Conservation (phyloP, 2,113 vertebrate genomes). For the Pipra filicauda region DNA sequence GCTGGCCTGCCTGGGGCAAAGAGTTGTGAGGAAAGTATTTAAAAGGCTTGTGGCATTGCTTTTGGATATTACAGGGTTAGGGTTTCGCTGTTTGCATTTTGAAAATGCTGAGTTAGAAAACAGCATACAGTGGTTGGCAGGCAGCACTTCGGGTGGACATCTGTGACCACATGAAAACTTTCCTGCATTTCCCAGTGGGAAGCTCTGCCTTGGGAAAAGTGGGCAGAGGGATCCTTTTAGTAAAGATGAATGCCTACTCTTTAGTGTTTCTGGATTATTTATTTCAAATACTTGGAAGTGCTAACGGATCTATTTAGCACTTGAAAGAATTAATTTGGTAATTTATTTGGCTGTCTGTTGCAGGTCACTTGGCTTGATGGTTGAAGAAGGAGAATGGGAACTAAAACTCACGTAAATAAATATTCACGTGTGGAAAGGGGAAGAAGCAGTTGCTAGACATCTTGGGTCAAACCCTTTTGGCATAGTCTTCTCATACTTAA, state of each 20-base stretch:
- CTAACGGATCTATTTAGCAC: background rate
- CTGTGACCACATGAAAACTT: background rate
- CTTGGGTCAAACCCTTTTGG: background rate
- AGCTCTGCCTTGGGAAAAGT: background rate
- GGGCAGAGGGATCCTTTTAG: background rate
- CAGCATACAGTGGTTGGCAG: rapidly evolving
- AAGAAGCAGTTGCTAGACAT: background rate
- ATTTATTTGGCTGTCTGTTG: conserved; percentile 35
- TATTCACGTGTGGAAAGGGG: background rate
- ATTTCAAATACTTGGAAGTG: conserved; percentile 7
- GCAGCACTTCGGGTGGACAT: background rate
- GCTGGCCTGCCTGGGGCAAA: background rate
- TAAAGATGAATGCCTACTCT: background rate
- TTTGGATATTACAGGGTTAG: background rate
- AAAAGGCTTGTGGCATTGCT: background rate
- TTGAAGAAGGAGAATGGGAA: background rate
- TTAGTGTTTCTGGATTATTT: background rate
- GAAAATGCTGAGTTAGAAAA: background rate
- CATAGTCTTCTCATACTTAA: background rate
- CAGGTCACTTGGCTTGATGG: conserved; percentile 36
- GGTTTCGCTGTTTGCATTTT: background rate
- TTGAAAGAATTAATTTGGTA: conserved; percentile 37
- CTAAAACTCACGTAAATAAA: conserved; percentile 14
- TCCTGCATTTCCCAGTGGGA: background rate
- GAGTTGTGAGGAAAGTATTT: background rate